Evolutionary conservation across 2,797 vertebrate genomes (phyloP).

Genomic region (Avahi laniger): DNA sequence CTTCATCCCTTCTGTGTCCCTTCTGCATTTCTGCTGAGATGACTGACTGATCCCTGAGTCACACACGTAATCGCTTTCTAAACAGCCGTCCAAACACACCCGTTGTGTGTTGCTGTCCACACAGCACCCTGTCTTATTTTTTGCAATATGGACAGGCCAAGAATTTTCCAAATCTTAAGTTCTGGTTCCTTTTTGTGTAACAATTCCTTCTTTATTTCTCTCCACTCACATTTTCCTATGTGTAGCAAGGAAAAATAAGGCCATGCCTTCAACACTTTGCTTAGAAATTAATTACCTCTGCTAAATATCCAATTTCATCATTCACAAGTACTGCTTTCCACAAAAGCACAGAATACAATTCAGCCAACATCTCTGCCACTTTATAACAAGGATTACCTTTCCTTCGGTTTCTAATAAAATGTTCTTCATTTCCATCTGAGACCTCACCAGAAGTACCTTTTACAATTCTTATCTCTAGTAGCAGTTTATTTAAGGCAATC

Average conservation of each 20-base stretch:
- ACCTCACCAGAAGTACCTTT: too few relatives aligned
- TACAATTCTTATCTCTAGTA: too few relatives aligned
- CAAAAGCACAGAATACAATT: too few relatives aligned
- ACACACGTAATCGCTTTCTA: neutral
- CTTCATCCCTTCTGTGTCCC: neutral
- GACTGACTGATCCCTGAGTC: neutral
- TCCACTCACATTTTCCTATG: neutral
- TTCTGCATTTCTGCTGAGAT: neutral
- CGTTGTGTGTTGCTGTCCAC: neutral
- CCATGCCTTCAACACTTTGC: neutral
- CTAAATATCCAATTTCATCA: neutral
- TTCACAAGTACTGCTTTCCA: too few relatives aligned
- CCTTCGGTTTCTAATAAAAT: too few relatives aligned
- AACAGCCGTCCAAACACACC: neutral
- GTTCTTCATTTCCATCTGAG: too few relatives aligned
- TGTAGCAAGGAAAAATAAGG: neutral
- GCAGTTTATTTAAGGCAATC: too few relatives aligned
- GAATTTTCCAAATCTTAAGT: neutral
- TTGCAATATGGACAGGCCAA: neutral
- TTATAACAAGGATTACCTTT: too few relatives aligned
- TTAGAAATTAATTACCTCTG: neutral
- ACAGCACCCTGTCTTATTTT: neutral
- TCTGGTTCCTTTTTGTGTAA: neutral
- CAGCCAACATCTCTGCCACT: too few relatives aligned
- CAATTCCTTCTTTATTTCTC: neutral